These are phyloP conservation scores for Drosophila leonis DNA, from an alignment of 2,888 invertebrate genomes.

Conservation along the genomic window DNA sequence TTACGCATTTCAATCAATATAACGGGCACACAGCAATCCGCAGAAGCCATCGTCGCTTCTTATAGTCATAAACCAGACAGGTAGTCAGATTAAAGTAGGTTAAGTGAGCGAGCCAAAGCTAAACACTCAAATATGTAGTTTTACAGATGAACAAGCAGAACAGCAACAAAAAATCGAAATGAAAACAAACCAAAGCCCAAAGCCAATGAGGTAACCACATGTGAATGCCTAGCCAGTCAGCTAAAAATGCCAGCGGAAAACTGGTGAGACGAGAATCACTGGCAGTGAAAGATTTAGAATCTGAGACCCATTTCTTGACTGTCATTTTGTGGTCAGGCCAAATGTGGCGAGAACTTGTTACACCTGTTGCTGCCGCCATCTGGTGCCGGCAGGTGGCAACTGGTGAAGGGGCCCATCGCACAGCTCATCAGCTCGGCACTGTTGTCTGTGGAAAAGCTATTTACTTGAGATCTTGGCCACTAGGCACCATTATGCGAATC, in stretches of 20 bases:
- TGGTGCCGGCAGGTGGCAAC: constrained; percentile 12
- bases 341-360: constrained; percentile 77
- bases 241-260: constrained; percentile 44
- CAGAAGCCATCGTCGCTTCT: constrained; percentile 23
- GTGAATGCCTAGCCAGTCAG: constrained; percentile 42
- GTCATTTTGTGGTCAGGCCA: constrained; percentile 72
- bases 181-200: constrained; percentile 60
- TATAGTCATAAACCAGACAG: constrained; percentile 30
- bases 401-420: constrained; percentile 30
- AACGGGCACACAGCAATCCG: constrained; percentile 60
- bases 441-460: constrained; percentile 29
- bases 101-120: constrained; percentile 68
- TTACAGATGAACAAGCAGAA: constrained; percentile 54
- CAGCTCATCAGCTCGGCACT: constrained; percentile 37
- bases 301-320: constrained; percentile 74
- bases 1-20: constrained; percentile 79
- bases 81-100: constrained; percentile 75
- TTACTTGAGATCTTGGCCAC: constrained; percentile 44
- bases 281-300: constrained; percentile 42
- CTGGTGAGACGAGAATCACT: constrained; percentile 61
- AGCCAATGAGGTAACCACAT: constrained; percentile 79
- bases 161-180: constrained; percentile 61
- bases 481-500: constrained; percentile 54
- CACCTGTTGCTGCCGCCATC: constrained; percentile 64
- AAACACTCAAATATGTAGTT: constrained; percentile 61